phyloP scores from a whole-genome alignment of 2,113 vertebrate species.

The Pelecanoides urinatrix region DNA sequence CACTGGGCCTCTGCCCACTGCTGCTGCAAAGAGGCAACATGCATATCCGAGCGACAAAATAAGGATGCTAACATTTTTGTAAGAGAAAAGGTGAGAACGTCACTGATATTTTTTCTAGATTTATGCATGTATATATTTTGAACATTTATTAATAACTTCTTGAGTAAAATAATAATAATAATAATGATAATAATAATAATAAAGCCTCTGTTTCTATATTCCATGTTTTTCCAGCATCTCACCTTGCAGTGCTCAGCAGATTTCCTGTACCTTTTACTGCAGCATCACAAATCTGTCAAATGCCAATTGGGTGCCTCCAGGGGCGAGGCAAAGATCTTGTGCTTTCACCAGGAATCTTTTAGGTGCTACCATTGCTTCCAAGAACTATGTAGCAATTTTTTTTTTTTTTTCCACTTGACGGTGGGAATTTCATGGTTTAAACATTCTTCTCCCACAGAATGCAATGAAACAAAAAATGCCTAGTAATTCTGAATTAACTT shows the following conservation, averaged over 20 bases:
- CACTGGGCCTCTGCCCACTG: background rate
- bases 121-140: background rate
- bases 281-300: background rate
- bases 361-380: background rate
- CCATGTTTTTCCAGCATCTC: background rate
- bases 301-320: background rate
- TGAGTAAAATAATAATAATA: background rate
- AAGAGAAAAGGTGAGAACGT: background rate
- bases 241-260: background rate
- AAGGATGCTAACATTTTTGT: background rate
- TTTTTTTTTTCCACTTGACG: background rate
- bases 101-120: background rate
- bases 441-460: background rate
- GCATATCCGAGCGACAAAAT: background rate
- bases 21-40: background rate
- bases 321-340: background rate
- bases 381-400: background rate
- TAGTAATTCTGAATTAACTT: background rate
- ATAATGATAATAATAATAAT: background rate
- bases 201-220: background rate
- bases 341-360: background rate
- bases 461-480: background rate
- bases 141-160: background rate
- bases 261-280: background rate
- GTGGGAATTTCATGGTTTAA: background rate